phyloP scores from a whole-genome alignment of 2,113 vertebrate species.

The Galemys pyrenaicus region DNA sequence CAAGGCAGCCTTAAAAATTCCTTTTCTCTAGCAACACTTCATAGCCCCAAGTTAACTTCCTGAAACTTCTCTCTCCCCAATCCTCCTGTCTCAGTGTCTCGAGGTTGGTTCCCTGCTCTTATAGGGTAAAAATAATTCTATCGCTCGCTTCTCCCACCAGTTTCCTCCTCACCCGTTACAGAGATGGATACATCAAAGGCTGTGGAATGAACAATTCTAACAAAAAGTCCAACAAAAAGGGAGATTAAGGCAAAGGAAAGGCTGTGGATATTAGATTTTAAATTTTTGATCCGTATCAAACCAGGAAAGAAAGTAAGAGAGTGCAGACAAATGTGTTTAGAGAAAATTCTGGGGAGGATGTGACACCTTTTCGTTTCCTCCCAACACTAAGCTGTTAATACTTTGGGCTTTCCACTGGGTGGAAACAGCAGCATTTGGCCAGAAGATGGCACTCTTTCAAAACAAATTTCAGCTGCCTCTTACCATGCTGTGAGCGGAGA shows the following conservation, averaged over 20 bases:
- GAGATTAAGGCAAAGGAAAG: constrained; percentile 25
- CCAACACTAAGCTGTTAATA: not conserved
- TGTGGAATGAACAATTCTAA: not conserved
- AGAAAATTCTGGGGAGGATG: constrained; percentile 1
- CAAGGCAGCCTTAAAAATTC: not conserved
- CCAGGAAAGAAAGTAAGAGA: constrained; percentile 18
- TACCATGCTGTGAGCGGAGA: not conserved
- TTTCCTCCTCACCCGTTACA: not conserved
- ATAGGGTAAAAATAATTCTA: not conserved
- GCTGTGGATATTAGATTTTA: not conserved
- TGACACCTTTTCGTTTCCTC: not conserved
- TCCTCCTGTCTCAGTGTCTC: no score
- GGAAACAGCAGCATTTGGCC: constrained; percentile 39
- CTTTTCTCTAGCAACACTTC: not conserved
- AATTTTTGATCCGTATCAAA: not conserved
- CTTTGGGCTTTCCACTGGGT: not conserved
- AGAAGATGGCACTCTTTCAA: constrained; percentile 72
- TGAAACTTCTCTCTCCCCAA: not conserved
- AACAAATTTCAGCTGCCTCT: constrained; percentile 36
- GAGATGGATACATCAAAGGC: not conserved
- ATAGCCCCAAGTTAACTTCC: not conserved
- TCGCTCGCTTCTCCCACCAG: not conserved
- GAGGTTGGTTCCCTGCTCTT: no score
- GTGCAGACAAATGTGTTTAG: not conserved
- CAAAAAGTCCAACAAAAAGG: not conserved